A percentile compares a stretch with the other conserved stretches of the same genome.
Conservation (phyloP, 1,140 invertebrate species). For the Microplitis demolitor region DNA sequence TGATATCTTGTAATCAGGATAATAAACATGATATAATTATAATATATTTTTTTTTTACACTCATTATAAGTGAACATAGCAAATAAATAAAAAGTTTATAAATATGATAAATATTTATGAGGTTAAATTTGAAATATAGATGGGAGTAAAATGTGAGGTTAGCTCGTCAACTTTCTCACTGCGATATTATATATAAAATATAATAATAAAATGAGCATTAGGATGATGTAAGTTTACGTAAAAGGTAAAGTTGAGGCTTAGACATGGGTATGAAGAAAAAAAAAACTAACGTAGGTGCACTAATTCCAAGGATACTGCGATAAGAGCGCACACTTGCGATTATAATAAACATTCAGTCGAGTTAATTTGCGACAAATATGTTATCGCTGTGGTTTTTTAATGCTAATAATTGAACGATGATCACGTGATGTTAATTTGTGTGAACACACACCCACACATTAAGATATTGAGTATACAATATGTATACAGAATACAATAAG, state of each 20-base stretch:
- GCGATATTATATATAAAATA: no score
- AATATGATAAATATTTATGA: no score
- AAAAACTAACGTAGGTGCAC: background rate
- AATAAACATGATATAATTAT: no score
- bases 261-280: background rate
- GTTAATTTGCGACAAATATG: conserved; percentile 38
- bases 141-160: no score
- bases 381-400: conserved; percentile 38
- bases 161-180: no score
- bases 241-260: background rate
- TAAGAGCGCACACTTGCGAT: conserved; percentile 24
- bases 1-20: no score
- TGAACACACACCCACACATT: background rate
- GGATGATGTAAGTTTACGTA: background rate
- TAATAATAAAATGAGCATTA: no score
- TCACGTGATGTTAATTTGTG: conserved; percentile 34
- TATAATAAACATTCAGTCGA: conserved; percentile 33
- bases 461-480: background rate
- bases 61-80: no score
- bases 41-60: no score
- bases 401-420: conserved; percentile 33
- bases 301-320: conserved; percentile 14
- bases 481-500: background rate
- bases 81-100: no score
- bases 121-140: no score